A percentile compares a stretch with the other conserved stretches of the same genome.
phyloP scores from a whole-genome alignment of 2,888 invertebrate species.

The Sicus ferrugineus region DNA sequence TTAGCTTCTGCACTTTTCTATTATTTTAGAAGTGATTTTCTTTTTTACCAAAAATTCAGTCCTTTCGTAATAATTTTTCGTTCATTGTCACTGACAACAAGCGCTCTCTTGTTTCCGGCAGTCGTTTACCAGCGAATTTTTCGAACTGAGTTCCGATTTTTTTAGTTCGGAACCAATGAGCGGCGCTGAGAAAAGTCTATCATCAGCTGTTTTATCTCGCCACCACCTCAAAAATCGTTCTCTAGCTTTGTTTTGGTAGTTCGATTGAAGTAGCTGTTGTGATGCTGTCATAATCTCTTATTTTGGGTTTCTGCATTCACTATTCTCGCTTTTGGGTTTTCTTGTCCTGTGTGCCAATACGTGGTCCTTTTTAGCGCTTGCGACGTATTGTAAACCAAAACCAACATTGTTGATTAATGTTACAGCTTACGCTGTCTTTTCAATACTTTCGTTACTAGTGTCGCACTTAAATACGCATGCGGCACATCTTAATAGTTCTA shows the following conservation, averaged over 20 bases:
- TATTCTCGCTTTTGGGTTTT: neutral
- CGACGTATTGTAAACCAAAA: neutral
- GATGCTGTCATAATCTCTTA: neutral
- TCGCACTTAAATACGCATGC: neutral
- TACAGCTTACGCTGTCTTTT: neutral
- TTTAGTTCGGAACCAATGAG: constrained; percentile 17
- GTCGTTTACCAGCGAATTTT: constrained; percentile 41
- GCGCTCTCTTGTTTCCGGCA: constrained; percentile 1
- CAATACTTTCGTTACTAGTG: neutral
- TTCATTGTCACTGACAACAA: neutral
- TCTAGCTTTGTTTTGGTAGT: neutral
- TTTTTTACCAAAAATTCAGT: no score
- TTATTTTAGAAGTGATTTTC: no score
- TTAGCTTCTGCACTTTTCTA: no score
- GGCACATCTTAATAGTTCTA: no score
- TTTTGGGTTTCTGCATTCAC: neutral
- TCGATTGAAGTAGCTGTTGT: neutral
- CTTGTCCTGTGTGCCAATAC: neutral
- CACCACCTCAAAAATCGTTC: neutral
- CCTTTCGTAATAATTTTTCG: no score
- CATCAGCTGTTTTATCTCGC: constrained; percentile 26
- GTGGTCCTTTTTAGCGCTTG: neutral
- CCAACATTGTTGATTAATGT: neutral
- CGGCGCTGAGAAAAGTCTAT: constrained; percentile 35
- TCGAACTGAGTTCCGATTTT: constrained; percentile 49